phyloP scores from a whole-genome alignment of 2,888 invertebrate species.

The Drosophila macrothrix region DNA sequence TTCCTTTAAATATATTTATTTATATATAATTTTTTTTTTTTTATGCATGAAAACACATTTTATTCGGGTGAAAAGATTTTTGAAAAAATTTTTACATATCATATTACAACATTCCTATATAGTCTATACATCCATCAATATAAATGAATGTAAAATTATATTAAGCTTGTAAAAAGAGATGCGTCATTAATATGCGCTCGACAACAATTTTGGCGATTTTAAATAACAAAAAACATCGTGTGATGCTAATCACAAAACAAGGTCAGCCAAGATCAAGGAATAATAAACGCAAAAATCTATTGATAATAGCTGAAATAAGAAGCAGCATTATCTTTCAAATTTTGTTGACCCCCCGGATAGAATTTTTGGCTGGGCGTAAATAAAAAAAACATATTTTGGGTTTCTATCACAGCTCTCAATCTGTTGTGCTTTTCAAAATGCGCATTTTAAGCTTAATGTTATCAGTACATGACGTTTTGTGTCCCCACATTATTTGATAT shows the following conservation, averaged over 20 bases:
- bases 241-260: constrained; percentile 67
- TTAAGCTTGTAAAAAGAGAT: constrained; percentile 12
- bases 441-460: constrained; percentile 23
- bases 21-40: neutral
- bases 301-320: constrained; percentile 65
- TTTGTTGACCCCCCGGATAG: constrained; percentile 63
- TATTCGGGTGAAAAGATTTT: neutral
- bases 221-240: constrained; percentile 57
- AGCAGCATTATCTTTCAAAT: constrained; percentile 65
- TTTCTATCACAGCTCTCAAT: neutral
- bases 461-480: constrained; percentile 44
- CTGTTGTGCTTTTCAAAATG: neutral
- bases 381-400: neutral
- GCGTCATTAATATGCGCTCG: constrained; percentile 19
- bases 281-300: constrained; percentile 58
- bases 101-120: neutral
- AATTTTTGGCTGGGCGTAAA: constrained; percentile 19
- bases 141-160: neutral
- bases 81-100: neutral
- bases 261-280: constrained; percentile 78
- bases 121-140: neutral
- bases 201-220: constrained; percentile 37
- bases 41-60: neutral
- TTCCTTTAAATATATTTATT: neutral
- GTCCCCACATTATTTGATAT: constrained; percentile 36